These are phyloP conservation scores for Mimas tiliae DNA, from an alignment of 2,888 invertebrate genomes.

Conservation along the genomic window DNA sequence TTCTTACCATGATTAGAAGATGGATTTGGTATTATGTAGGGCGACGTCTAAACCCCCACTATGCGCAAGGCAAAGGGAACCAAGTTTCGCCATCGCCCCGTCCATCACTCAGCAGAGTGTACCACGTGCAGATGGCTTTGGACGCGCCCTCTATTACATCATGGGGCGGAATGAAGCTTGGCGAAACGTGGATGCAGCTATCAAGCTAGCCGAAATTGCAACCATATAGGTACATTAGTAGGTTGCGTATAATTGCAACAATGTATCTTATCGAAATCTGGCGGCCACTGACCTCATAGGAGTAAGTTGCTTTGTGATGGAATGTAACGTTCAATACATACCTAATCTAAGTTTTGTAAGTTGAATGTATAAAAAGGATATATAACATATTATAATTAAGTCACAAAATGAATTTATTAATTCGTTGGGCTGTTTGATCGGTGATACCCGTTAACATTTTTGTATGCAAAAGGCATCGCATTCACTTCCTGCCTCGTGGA, in stretches of 20 bases:
- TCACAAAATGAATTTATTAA: not conserved
- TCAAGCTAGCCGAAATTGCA: not conserved
- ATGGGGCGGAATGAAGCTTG: no score
- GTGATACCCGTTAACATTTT: slow-evolving; percentile 8
- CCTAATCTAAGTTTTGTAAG: not conserved
- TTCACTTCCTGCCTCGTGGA: slow-evolving; percentile 5
- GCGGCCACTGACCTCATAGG: not conserved
- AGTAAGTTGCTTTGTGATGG: not conserved
- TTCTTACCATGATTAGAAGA: no score
- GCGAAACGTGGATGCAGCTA: no score
- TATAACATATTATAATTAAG: not conserved
- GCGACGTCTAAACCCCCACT: no score
- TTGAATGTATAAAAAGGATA: not conserved
- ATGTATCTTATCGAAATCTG: not conserved
- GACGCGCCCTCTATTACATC: no score
- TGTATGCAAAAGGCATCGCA: slow-evolving; percentile 9
- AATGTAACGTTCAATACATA: not conserved
- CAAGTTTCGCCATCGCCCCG: no score
- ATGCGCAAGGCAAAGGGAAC: no score
- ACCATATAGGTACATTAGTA: not conserved
- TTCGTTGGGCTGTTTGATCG: not conserved
- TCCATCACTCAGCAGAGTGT: no score
- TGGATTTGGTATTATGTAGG: no score
- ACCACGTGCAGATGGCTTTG: no score
- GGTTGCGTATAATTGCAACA: not conserved